These are phyloP conservation scores for Apeira syringaria DNA, from an alignment of 2,888 invertebrate species.

Conservation along the genomic window DNA sequence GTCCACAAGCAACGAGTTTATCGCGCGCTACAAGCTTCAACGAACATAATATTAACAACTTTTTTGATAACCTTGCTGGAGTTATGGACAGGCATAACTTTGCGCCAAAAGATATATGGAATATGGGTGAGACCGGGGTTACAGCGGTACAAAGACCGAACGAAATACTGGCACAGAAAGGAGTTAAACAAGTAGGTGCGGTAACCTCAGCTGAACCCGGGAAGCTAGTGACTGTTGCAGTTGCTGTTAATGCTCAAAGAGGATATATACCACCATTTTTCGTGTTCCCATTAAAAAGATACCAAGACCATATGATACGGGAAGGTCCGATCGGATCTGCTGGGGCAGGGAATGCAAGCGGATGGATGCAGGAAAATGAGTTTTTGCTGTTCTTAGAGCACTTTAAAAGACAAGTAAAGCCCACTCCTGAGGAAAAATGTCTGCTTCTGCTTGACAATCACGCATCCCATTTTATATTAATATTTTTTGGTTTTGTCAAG, in stretches of 20 bases:
- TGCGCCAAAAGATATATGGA: too few relatives aligned
- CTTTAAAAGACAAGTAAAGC: constrained; percentile 29
- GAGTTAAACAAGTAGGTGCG: constrained; percentile 39
- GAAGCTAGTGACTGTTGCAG: constrained; percentile 41
- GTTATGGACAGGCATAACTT: too few relatives aligned
- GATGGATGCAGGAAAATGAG: constrained; percentile 36
- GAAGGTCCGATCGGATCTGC: constrained; percentile 33
- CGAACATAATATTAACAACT: too few relatives aligned
- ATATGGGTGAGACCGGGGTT: too few relatives aligned
- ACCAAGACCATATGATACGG: constrained; percentile 33
- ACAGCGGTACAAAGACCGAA: not conserved
- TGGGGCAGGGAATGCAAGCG: constrained; percentile 35
- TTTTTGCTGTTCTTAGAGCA: constrained; percentile 38
- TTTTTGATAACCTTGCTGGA: too few relatives aligned
- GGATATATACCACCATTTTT: constrained; percentile 41
- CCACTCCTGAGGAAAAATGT: constrained; percentile 27
- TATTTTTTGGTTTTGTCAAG: too few relatives aligned
- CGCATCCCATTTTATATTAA: constrained; percentile 36
- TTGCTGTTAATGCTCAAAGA: constrained; percentile 41
- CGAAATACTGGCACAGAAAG: not conserved
- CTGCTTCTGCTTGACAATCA: constrained; percentile 40
- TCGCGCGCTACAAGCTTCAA: too few relatives aligned
- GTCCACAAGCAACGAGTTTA: too few relatives aligned
- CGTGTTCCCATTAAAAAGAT: constrained; percentile 36
- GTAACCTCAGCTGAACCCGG: constrained; percentile 51